These are phyloP conservation scores for Meloidogyne hapla DNA, from an alignment of 1,140 invertebrate genomes.

Conservation along the genomic window DNA sequence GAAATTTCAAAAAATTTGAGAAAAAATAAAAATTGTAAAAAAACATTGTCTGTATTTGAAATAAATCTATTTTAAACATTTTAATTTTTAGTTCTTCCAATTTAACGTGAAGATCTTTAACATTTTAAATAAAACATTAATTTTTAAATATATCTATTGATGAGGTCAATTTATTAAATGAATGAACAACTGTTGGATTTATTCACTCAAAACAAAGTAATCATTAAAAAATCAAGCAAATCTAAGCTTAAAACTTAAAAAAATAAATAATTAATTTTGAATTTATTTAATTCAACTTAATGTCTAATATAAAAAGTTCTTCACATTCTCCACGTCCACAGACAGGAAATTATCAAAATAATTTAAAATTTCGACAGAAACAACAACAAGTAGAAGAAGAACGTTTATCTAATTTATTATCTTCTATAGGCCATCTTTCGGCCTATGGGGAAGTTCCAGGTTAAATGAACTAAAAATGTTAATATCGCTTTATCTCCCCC, in stretches of 20 bases:
- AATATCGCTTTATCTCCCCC: too few relatives aligned
- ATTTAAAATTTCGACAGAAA: background rate
- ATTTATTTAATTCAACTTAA: background rate
- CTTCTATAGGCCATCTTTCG: slow-evolving; percentile 29
- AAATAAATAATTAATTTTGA: background rate
- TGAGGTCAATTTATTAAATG: background rate
- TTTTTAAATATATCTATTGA: background rate
- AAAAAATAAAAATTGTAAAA: too few relatives aligned
- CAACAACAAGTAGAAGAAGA: slow-evolving; percentile 10
- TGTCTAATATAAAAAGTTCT: background rate
- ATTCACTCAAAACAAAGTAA: too few relatives aligned
- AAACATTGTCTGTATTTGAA: too few relatives aligned
- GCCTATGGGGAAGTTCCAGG: slow-evolving; percentile 38
- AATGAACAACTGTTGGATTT: background rate
- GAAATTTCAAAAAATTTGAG: too few relatives aligned
- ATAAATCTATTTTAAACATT: too few relatives aligned
- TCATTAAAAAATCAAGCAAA: background rate
- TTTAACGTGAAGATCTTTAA: too few relatives aligned
- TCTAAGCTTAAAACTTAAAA: background rate
- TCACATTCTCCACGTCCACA: background rate
- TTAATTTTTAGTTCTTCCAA: too few relatives aligned
- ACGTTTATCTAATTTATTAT: slow-evolving; percentile 22
- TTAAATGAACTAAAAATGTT: background rate
- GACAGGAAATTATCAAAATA: background rate
- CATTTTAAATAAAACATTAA: background rate